Base-by-base conservation (phyloP, 2,797 vertebrate species). In the Gorsachius magnificus region DNA sequence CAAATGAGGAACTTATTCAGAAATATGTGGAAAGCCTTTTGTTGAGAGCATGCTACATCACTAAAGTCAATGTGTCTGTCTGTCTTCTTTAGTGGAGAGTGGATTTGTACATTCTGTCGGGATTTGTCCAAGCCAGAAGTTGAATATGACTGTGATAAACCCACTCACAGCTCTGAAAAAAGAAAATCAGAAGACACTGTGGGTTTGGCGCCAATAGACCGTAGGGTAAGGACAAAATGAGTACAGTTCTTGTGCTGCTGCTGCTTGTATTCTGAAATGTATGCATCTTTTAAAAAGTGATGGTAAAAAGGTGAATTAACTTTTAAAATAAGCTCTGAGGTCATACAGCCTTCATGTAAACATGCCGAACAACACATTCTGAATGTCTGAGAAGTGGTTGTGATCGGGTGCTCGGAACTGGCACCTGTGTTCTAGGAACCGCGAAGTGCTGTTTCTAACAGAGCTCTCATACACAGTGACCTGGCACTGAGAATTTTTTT, bases 81-180 rank as follows among this genome's bases (percentile, higher is more conserved):
- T 79, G 69, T 77, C 41, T 64, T 82, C 29, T 72, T 66, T 36
- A 98, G 98, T 58, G 98, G 98, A 78, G 98, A 98, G 86, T 98
- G 98, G 98, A 98, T 98, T 82, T 98, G 98, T 94, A 98, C 98
- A 2, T 98, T 98, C 95, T 98, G 98, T 77, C 97, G 98, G 87
- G 98, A 98, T 91, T 95, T 98, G 41, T 97, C 97, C 76, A 98
- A 98, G 88, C 98, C 98, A 45, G 98, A 98, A 97, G 97, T 98
- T 79, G 98, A 98, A 61, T 98, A 98, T 91, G 98, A 98, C 88
- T 98, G 98, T 92, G 98, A 98, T 95, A 97, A 95, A 90, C 97
- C 97, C 2, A 72, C 87, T 93, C 96, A 97, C 29, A 83, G 53
- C 48, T 95, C 97, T 74, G 98, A 98, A 77, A 98, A 98, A 95